Percentiles rank a stretch among this genome's conserved stretches.
Conservation (phyloP, 2,797 vertebrate species). For the Calcarius lapponicus region DNA sequence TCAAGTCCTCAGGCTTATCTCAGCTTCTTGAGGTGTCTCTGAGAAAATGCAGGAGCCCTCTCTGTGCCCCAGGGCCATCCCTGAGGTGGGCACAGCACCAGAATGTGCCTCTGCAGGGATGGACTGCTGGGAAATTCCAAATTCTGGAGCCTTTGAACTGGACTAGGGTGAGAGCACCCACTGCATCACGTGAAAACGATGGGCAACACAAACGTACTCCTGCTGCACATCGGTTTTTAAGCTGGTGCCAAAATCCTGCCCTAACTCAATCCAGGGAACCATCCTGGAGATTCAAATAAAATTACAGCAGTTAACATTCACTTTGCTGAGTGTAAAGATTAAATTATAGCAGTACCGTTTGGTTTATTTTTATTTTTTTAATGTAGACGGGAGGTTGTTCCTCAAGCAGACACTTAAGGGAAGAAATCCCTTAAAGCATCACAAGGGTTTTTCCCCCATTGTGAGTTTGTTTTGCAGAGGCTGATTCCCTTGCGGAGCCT, state of each 20-base stretch:
- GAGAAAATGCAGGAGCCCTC: accelerated
- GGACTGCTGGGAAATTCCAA: accelerated
- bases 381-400: background rate
- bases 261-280: background rate
- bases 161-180: background rate
- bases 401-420: background rate
- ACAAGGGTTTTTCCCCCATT: accelerated
- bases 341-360: background rate
- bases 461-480: accelerated
- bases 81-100: background rate
- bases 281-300: background rate
- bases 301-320: background rate
- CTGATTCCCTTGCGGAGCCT: background rate
- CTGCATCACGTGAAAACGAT: background rate
- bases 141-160: background rate
- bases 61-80: background rate
- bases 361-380: too few relatives aligned
- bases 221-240: background rate
- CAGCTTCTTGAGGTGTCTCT: background rate
- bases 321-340: background rate
- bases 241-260: background rate
- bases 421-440: background rate
- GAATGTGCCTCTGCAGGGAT: background rate
- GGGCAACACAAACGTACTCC: background rate
- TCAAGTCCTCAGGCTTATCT: background rate